These are phyloP conservation scores for Lissocephala sabroskyi DNA, from an alignment of 2,888 invertebrate genomes.

Conservation along the genomic window DNA sequence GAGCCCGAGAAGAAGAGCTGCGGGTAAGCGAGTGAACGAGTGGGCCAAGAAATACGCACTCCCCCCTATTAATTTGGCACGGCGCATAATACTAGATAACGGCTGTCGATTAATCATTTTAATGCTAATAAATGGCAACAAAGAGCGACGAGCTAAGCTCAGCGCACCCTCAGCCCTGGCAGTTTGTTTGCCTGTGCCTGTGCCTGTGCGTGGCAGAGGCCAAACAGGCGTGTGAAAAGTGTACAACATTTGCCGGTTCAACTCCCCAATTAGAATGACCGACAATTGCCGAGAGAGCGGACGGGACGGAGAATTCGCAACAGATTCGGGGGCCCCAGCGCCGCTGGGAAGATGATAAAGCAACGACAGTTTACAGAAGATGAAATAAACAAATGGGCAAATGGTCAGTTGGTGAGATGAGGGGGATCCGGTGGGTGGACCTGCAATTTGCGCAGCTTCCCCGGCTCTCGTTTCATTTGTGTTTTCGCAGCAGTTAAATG, in stretches of 20 bases:
- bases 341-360: slow-evolving; percentile 58
- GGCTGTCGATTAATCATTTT: slow-evolving; percentile 55
- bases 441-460: slow-evolving; percentile 26
- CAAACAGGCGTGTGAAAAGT: slow-evolving; percentile 30
- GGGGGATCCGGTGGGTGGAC: slow-evolving; percentile 1
- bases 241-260: slow-evolving; percentile 27
- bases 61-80: neutral
- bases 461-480: slow-evolving; percentile 44
- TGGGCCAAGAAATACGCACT: neutral
- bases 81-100: slow-evolving; percentile 51
- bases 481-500: slow-evolving; percentile 61
- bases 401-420: neutral
- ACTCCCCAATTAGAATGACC: slow-evolving; percentile 30
- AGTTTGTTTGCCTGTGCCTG: too few relatives aligned
- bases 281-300: neutral
- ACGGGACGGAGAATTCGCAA: slow-evolving; percentile 11
- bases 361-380: slow-evolving; percentile 60
- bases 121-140: slow-evolving; percentile 5
- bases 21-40: neutral
- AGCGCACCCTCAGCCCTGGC: slow-evolving; percentile 14
- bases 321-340: too few relatives aligned
- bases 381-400: slow-evolving; percentile 58
- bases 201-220: too few relatives aligned
- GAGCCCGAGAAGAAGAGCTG: too few relatives aligned
- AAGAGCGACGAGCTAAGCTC: slow-evolving; percentile 15